phyloP scores from a whole-genome alignment of 2,113 vertebrate genomes.

The Oxyruncus cristatus region DNA sequence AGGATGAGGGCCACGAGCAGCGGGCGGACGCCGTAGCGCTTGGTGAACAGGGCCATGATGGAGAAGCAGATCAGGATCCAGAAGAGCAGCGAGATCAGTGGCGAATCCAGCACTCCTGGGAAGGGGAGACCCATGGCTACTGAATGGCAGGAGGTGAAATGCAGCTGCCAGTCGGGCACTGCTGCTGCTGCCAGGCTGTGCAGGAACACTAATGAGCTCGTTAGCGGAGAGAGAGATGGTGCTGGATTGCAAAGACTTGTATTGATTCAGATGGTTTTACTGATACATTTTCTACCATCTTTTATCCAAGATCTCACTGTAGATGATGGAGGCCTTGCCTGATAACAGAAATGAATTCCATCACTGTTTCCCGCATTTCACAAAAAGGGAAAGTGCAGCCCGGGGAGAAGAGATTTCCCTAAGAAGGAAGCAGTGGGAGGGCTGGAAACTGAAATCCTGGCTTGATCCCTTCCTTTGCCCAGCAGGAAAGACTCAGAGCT shows the following conservation, averaged over 20 bases:
- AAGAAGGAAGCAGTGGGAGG: neutral
- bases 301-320: neutral
- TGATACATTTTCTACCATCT: neutral
- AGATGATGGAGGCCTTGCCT: neutral
- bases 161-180: neutral
- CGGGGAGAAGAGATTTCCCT: neutral
- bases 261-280: neutral
- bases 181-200: neutral
- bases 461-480: neutral
- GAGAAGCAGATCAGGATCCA: conserved; percentile 91
- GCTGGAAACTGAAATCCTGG: neutral
- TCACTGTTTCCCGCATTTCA: neutral
- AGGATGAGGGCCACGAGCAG: conserved; percentile 89
- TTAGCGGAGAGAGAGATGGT: neutral
- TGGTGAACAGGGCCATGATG: conserved; percentile 85
- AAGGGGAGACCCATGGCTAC: neutral
- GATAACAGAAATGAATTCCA: neutral
- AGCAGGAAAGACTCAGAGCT: neutral
- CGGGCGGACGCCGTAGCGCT: conserved; percentile 88
- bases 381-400: neutral
- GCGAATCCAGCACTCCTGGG: conserved; percentile 86
- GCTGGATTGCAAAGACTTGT: neutral
- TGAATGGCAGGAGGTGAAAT: neutral
- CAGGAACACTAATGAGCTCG: neutral
- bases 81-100: conserved; percentile 86